Evolutionary conservation across 2,888 invertebrate genomes (phyloP).

Genomic region (Bursaphelenchus okinawaensis): DNA sequence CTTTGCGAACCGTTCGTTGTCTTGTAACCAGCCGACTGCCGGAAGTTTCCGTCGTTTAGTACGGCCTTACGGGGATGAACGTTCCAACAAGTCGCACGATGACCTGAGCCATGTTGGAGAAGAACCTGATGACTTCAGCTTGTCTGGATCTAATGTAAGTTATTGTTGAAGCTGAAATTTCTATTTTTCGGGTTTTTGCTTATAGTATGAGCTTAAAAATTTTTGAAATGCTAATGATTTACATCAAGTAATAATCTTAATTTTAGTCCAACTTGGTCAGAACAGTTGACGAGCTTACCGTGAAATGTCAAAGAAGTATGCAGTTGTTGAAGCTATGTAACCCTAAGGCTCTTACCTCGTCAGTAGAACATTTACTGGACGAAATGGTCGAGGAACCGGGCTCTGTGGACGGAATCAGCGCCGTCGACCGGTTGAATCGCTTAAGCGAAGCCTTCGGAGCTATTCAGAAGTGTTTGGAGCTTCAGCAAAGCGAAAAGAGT

Average conservation of each 20-base stretch:
- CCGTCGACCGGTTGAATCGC: constrained; percentile 31
- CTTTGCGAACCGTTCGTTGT: constrained; percentile 45
- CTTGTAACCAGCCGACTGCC: constrained; percentile 35
- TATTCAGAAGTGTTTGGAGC: constrained; percentile 37
- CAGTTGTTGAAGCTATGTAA: constrained; percentile 47
- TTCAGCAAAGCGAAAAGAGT: constrained; percentile 19
- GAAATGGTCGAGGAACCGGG: constrained; percentile 26
- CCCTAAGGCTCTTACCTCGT: constrained; percentile 31
- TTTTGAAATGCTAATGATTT: background rate
- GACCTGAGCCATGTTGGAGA: constrained; percentile 30
- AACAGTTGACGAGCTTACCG: constrained; percentile 51
- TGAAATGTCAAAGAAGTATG: constrained; percentile 55
- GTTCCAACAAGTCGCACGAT: constrained; percentile 33
- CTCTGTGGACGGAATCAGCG: constrained; percentile 9
- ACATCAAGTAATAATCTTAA: constrained; percentile 12
- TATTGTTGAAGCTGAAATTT: background rate
- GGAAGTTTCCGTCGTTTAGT: constrained; percentile 8
- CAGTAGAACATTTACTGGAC: constrained; percentile 36
- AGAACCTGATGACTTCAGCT: constrained; percentile 16
- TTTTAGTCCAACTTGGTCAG: constrained; percentile 31
- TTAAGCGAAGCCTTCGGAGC: constrained; percentile 36
- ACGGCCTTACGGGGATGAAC: constrained; percentile 24
- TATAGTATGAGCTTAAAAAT: too few species aligned
- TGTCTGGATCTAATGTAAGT: constrained; percentile 25
- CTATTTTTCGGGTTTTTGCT: background rate